Evolutionary conservation across 2,797 vertebrate genomes (phyloP), one percentile per base, ranked within the genome.

Genomic region (Rhinatrema bivittatum): DNA sequence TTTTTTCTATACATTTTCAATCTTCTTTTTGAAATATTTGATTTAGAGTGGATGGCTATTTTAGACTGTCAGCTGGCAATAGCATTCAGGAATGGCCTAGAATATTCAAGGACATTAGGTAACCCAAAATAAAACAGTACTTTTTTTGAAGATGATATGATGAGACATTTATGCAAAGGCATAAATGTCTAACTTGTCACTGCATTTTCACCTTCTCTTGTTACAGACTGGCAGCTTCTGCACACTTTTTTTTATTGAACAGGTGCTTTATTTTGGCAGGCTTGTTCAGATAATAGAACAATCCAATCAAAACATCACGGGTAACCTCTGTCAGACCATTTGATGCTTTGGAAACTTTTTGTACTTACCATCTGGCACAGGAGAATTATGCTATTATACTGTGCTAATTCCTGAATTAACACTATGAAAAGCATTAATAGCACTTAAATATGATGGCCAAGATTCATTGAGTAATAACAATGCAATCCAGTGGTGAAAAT

Each of bases 341-440:
- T 70, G 72, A 65, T 67, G 43, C 63, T 75, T 70, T 68, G 50
- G 60, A 73, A 80, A 64, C 66, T 62, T 79, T 81, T n/a, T 64
- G 61, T 57, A 56, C 54, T 74, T 62, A 25, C 50, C 78, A 78
- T 70, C 79, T 78, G 70, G 65, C 49, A 50, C 65, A 68, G 66
- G 68, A 52, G 60, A 57, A 50, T 61, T 50, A 57, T 44, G 40
- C 43, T 62, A 39, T 33, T 42, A 65, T 69, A 64, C 14, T 46
- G 25, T 43, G 57, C 65, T 68, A 47, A 65, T 71, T 68, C 41
- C 9, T 21, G 46, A 13, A 37, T 65, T 71, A 36, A 24, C 28
- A 54, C 25, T 48, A 29, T 20, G 22, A 62, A 54, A 60, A 56
- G 28, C 47, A 57, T 56, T 39, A 5, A 53, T 61, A 49, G 66